Conservation (phyloP, 1,140 invertebrate species). For the Lepidostoma basale region DNA sequence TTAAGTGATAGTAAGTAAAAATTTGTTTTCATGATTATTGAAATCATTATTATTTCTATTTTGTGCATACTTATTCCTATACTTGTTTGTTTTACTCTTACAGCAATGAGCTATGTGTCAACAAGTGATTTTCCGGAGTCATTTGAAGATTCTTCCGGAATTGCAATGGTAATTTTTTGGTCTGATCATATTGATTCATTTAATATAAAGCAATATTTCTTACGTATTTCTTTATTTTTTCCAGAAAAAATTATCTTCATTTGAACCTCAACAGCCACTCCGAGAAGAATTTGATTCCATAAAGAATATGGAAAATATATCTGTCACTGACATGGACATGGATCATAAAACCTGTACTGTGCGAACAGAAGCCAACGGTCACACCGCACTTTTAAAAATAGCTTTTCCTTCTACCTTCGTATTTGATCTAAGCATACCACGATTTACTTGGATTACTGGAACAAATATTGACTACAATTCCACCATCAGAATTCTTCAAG, state of each 20-base stretch:
- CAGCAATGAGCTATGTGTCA: conserved; percentile 56
- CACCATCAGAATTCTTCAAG: conserved; percentile 59
- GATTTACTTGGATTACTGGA: conserved; percentile 58
- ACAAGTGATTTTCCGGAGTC: conserved; percentile 50
- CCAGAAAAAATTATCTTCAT: conserved; percentile 49
- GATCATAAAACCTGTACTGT: conserved; percentile 76
- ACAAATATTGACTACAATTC: conserved; percentile 57
- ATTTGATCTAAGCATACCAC: conserved; percentile 60
- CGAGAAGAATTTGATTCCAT: conserved; percentile 86
- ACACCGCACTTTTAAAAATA: conserved; percentile 77
- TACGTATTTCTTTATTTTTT: background rate
- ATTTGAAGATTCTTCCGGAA: conserved; percentile 45
- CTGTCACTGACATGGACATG: conserved; percentile 80
- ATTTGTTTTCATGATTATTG: background rate
- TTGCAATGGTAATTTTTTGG: conserved; percentile 51
- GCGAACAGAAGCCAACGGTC: conserved; percentile 73
- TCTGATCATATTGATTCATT: no score
- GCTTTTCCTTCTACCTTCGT: conserved; percentile 82
- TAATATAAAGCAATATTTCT: background rate
- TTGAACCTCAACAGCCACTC: conserved; percentile 66
- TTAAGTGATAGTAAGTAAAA: conserved; percentile 54
- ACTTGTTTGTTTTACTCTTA: conserved; percentile 38
- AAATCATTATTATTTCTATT: no score
- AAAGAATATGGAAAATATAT: conserved; percentile 82
- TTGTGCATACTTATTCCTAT: no score